Percentiles rank a stretch among this genome's conserved stretches.
These are phyloP conservation scores for Cyrtorhinus lividipennis DNA, from an alignment of 1,140 invertebrate genomes.

Conservation along the genomic window DNA sequence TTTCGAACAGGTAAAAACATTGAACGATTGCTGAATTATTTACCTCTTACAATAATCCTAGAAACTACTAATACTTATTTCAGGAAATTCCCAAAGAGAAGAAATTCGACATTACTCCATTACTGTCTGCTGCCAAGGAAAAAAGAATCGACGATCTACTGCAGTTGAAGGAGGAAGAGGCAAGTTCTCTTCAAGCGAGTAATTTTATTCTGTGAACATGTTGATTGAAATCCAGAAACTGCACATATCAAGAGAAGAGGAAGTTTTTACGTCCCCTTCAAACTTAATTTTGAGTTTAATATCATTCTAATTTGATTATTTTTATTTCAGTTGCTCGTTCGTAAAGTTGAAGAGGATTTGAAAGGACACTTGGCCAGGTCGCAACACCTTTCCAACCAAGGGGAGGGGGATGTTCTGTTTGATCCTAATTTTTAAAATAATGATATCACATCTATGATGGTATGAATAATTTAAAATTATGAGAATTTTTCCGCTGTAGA, in stretches of 20 bases:
- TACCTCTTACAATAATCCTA: too few relatives aligned
- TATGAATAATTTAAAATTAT: too few relatives aligned
- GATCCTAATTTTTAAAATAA: neutral
- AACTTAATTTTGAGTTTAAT: too few relatives aligned
- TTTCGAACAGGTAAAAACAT: slow-evolving; percentile 6
- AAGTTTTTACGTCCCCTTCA: too few relatives aligned
- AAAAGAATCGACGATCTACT: neutral
- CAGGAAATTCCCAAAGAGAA: slow-evolving; percentile 1
- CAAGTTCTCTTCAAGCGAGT: neutral
- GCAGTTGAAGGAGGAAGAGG: neutral
- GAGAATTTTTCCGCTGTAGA: too few relatives aligned
- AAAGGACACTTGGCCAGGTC: neutral
- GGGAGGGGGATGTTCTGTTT: neutral
- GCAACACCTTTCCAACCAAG: neutral
- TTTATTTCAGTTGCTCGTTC: neutral
- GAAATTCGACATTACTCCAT: neutral
- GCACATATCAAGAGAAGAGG: too few relatives aligned
- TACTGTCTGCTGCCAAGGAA: neutral
- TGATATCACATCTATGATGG: too few relatives aligned
- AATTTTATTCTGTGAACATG: too few relatives aligned
- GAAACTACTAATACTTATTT: too few relatives aligned
- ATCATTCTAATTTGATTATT: too few relatives aligned
- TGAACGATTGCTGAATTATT: neutral
- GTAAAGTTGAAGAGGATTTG: neutral
- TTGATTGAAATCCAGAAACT: too few relatives aligned